Evolutionary conservation across 37 sponge, comb jelly and placozoan species (phyloP), one percentile per base, ranked within the genome.

Genomic region (Tethya wilhelma): DNA sequence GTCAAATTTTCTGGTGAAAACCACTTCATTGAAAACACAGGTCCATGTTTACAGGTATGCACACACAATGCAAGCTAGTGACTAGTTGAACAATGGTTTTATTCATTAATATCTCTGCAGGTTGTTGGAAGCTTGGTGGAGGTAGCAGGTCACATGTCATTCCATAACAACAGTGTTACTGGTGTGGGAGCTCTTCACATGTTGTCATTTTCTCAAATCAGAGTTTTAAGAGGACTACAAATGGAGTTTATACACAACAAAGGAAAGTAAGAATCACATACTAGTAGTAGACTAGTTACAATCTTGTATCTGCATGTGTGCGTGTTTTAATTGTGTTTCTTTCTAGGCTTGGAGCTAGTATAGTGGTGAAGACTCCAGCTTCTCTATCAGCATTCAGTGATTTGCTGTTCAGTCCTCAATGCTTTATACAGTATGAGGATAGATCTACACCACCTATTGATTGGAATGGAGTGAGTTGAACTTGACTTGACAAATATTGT

Each of bases 381-480:
- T 9, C 37, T 17, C 59, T 69, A 6, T 26, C 37, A 11, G 41
- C 49, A 6, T 85, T 85, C 43, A 59, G 26, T 57, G 46, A 77
- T 57, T 36, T 77, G 4, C 44, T 69, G 0, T 44, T 33, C 64
- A 85, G 77, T 56, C 86, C 86, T 9, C 56, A n/a, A 38, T 82
- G 83, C 67, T 82, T 82, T 29, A 20, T 56, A 30, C 64, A 72
- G 44, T 82, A 89, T 78, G 67, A 78, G 57, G 59, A 81, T 55
- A 49, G 39, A 45, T 66, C 14, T 7, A 9, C 55, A 1, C 55
- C 84, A 68, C 90, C 78, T 31, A 12, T 38, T 6, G 78, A 89
- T 30, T 89, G 90, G 90, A 57, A 42, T 36, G 72, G 79, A 64
- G 90, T 89, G 55, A 59, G 84, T 57, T 4, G 3, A 69, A 60